Evolutionary conservation across 2,113 vertebrate species (phyloP).

Genomic region (Callorhinus ursinus): DNA sequence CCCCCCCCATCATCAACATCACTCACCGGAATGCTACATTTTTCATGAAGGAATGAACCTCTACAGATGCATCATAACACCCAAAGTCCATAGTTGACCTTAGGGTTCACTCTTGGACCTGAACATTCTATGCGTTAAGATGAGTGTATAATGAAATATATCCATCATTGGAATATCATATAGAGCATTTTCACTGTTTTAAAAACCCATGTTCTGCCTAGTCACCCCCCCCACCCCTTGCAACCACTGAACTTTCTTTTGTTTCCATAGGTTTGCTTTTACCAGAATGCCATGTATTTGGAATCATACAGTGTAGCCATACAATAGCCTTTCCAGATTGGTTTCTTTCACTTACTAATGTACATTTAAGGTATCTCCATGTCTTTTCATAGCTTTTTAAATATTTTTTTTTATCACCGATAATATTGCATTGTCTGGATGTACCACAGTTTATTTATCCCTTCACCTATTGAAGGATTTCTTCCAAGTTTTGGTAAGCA

Average conservation of each 20-base stretch:
- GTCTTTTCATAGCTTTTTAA: neutral
- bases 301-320: neutral
- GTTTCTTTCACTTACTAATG: neutral
- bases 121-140: neutral
- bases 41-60: neutral
- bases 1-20: neutral
- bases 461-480: neutral
- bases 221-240: neutral
- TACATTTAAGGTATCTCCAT: neutral
- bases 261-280: neutral
- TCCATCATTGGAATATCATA: neutral
- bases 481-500: neutral
- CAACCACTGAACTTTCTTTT: neutral
- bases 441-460: neutral
- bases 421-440: neutral
- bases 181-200: neutral
- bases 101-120: neutral
- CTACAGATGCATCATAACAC: neutral
- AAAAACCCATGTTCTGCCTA: neutral
- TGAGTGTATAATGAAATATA: neutral
- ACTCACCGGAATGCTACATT: neutral
- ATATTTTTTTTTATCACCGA: neutral
- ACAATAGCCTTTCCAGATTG: neutral
- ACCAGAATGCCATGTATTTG: neutral
- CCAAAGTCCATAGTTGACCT: neutral